phyloP scores from a whole-genome alignment of 2,797 vertebrate genomes.

The Dryobates pubescens region DNA sequence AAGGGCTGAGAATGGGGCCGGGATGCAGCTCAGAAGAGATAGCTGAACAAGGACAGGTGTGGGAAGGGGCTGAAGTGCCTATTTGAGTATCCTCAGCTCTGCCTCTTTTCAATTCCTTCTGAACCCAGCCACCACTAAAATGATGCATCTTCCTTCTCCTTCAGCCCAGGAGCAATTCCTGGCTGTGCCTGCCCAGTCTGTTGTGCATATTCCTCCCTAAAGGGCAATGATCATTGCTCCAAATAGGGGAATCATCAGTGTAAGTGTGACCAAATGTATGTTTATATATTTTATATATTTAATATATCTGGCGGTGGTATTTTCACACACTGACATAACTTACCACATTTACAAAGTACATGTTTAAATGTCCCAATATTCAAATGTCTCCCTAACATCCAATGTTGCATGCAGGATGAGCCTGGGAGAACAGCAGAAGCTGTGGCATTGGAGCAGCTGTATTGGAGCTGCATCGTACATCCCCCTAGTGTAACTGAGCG shows the following conservation, averaged over 20 bases:
- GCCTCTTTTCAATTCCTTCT: neutral
- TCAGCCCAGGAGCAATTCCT: neutral
- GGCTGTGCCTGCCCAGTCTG: neutral
- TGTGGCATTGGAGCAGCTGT: too few species aligned
- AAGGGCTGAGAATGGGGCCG: neutral
- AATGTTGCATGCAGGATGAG: too few species aligned
- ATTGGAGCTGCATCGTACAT: neutral
- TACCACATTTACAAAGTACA: too few species aligned
- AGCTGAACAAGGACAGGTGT: neutral
- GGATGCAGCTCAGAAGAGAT: neutral
- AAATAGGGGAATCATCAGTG: neutral
- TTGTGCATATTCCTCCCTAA: neutral
- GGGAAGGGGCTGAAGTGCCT: neutral
- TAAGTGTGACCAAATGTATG: too few species aligned
- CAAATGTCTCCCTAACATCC: too few species aligned
- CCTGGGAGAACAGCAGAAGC: too few species aligned
- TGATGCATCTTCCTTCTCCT: neutral
- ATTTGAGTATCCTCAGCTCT: neutral
- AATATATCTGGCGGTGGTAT: too few species aligned
- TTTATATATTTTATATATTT: too few species aligned
- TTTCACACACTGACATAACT: too few species aligned
- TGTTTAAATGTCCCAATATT: too few species aligned
- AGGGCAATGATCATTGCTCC: rapidly evolving
- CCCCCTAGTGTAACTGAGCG: neutral
- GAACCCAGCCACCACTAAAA: neutral